Evolutionary conservation across 2,113 vertebrate genomes (phyloP), one percentile per base, ranked within the genome.

Genomic region (Barnardius zonarius): DNA sequence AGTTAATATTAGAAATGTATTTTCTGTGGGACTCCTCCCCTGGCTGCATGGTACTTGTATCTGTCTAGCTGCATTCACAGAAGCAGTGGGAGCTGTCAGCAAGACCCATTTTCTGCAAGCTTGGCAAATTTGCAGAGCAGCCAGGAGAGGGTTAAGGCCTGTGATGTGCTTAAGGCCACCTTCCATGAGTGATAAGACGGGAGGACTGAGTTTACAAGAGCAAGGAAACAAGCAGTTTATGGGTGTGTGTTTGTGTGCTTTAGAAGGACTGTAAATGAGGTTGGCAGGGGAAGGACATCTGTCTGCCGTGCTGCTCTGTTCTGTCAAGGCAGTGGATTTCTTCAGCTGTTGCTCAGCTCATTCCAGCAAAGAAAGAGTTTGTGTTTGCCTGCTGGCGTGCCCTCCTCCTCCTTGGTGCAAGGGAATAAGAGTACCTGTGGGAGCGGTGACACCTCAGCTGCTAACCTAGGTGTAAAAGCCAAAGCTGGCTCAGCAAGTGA

Each of bases 401-500:
- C 23, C 62, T 74, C 31, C 41, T 87, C 30, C 43, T 85, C 18
- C 20, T 83, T 1, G 0, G 33, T 16, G 51, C 17, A 37, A 54
- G 43, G 17, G 13, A 9, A 72, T 4, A 4, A 55, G 61, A 82
- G 52, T 3, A 6, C 30, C n/a, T 48, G 55, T 90, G 91, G 61
- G 57, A 94, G 66, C 5, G 1, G 62, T 39, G 46, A 9, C 73
- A 94, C 46, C 70, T 96, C 90, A 62, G 66, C 55, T 19, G 8
- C n/a, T 11, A 70, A 43, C 72, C 61, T 73, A 25, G 19, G 51
- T 33, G 72, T 74, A 48, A 84, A 79, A 91, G 44, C 72, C 63
- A 93, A 94, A 51, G 46, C 83, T 95, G 69, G 46, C 93, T 57
- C 76, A 84, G 90, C 81, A 31, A 92, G 44, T 46, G 66, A 62